Conservation (phyloP, 2,113 vertebrate genomes). For the Lampris incognitus region DNA sequence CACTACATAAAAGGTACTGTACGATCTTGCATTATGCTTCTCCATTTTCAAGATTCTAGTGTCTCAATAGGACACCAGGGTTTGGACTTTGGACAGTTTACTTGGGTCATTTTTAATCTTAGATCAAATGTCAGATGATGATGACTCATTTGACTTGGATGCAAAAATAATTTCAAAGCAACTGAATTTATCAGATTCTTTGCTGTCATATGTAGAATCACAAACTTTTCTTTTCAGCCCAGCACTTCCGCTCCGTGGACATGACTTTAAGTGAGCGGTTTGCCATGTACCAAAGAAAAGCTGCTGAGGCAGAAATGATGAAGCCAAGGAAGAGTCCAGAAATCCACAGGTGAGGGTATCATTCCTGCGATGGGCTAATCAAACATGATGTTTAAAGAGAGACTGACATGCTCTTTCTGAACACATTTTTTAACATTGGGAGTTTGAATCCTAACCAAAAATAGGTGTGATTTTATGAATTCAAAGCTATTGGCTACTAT, state of each 20-base stretch:
- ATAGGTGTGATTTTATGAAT: no score
- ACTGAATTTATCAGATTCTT: background rate
- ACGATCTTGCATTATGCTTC: background rate
- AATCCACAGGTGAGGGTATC: conserved; percentile 91
- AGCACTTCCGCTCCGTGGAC: conserved; percentile 93
- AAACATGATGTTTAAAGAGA: no score
- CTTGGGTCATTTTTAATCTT: background rate
- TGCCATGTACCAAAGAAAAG: conserved; percentile 98
- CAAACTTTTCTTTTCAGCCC: conserved; percentile 81
- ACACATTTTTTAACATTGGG: no score
- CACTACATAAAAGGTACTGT: conserved; percentile 95
- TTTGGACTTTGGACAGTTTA: background rate
- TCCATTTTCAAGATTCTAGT: background rate
- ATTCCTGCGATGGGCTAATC: background rate
- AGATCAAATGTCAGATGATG: background rate
- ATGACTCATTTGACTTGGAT: background rate
- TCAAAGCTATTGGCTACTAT: no score
- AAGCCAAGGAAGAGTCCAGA: conserved; percentile 98
- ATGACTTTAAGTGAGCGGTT: conserved; percentile 97
- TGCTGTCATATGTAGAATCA: background rate
- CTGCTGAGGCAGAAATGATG: conserved; percentile 92
- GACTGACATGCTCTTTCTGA: no score
- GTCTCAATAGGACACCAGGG: background rate
- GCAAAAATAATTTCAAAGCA: background rate
- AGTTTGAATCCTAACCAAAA: no score